Conservation (phyloP, 2,888 invertebrate genomes). For the Habrosyne pyritoides region DNA sequence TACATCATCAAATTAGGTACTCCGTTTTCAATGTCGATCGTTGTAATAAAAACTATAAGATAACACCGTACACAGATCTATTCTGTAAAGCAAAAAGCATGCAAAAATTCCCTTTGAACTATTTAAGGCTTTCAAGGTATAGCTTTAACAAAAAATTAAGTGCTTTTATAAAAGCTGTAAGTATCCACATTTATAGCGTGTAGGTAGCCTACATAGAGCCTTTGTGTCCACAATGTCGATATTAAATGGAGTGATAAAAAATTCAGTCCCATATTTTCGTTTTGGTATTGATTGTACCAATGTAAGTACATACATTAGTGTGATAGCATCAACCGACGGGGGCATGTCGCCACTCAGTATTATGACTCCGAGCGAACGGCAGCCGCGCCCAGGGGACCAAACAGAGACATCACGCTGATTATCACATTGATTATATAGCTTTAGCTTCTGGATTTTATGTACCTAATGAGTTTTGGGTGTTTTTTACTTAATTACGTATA, state of each 20-base stretch:
- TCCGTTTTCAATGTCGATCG: no score
- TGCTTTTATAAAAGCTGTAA: slow-evolving; percentile 22
- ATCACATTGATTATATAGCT: slow-evolving; percentile 15
- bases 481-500: no score
- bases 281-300: slow-evolving; percentile 60
- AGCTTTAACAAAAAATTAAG: not conserved
- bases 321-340: slow-evolving; percentile 70
- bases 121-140: not conserved
- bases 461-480: no score
- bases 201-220: slow-evolving; percentile 32
- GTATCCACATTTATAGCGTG: slow-evolving; percentile 23
- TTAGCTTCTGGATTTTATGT: slow-evolving; percentile 24
- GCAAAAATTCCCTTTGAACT: not conserved
- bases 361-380: slow-evolving; percentile 31
- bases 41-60: no score
- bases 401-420: slow-evolving; percentile 17
- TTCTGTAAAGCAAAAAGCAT: no score
- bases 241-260: slow-evolving; percentile 26
- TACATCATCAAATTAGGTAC: no score
- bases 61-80: no score
- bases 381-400: slow-evolving; percentile 41
- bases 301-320: slow-evolving; percentile 54
- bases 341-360: slow-evolving; percentile 57
- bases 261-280: slow-evolving; percentile 30
- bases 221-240: slow-evolving; percentile 26